Percentiles rank a stretch among this genome's conserved stretches.
phyloP scores from a whole-genome alignment of 2,113 vertebrate genomes.

The Falcunculus frontatus region DNA sequence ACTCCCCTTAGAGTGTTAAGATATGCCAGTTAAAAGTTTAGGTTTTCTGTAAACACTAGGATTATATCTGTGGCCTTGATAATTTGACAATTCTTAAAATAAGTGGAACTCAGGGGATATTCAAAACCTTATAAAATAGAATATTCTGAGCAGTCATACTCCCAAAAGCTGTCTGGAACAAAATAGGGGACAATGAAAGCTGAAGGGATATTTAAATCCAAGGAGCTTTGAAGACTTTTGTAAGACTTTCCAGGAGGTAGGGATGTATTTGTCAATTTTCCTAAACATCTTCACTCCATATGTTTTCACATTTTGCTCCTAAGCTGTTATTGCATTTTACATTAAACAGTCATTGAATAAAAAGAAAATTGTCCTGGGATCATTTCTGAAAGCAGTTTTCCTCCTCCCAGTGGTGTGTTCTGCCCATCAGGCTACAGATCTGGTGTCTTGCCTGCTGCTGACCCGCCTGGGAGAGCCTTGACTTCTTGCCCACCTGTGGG shows the following conservation, averaged over 20 bases:
- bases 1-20: neutral
- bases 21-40: slow-evolving; percentile 23
- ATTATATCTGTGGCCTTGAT: slow-evolving; percentile 19
- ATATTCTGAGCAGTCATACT: neutral
- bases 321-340: slow-evolving; percentile 52
- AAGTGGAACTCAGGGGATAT: neutral
- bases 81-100: slow-evolving; percentile 25
- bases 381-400: neutral
- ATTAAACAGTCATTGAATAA: slow-evolving; percentile 5
- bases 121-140: slow-evolving; percentile 12
- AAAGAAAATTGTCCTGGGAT: neutral
- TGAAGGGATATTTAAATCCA: neutral
- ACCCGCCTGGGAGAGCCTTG: fast-evolving
- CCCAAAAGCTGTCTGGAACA: neutral
- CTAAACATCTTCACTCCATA: slow-evolving; percentile 12
- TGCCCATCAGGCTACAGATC: neutral
- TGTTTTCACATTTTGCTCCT: slow-evolving; percentile 24
- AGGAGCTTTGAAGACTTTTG: neutral
- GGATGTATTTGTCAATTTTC: neutral
- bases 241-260: neutral
- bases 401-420: neutral
- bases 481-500: neutral
- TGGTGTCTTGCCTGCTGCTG: neutral
- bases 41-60: slow-evolving; percentile 19
- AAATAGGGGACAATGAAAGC: neutral